These are phyloP conservation scores for Chamaetylas fuelleborni DNA, from an alignment of 2,113 vertebrate species.

Conservation along the genomic window DNA sequence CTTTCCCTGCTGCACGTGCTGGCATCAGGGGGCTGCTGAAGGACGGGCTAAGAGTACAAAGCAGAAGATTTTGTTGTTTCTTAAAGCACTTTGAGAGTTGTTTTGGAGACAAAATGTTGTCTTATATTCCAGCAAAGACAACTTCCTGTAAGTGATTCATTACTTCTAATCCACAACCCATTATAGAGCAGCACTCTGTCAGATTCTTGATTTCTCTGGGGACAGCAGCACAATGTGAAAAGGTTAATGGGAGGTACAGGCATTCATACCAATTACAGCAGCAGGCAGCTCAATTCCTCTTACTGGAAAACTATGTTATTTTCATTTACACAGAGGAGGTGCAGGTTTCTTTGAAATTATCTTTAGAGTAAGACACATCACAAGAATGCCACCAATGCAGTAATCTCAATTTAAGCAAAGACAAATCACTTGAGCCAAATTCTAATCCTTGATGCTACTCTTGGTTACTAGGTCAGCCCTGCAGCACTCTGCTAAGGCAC, in stretches of 20 bases:
- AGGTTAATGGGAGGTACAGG: neutral
- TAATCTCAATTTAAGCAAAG: neutral
- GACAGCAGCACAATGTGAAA: neutral
- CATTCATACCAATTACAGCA: neutral
- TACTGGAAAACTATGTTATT: neutral
- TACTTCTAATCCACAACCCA: neutral
- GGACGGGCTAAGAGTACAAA: neutral
- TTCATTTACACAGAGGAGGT: neutral
- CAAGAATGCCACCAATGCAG: neutral
- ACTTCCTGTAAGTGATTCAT: neutral
- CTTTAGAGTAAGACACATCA: neutral
- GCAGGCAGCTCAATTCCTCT: neutral
- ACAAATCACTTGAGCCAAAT: neutral
- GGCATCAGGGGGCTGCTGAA: neutral
- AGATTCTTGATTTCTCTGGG: constrained; percentile 5
- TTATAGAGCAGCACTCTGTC: neutral
- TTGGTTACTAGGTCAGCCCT: neutral
- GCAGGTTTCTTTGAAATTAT: neutral
- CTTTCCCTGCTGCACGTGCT: neutral
- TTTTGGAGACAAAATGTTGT: neutral
- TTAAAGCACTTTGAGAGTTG: neutral
- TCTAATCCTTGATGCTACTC: neutral
- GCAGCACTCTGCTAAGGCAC: neutral
- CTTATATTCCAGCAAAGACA: neutral
- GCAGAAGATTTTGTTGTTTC: neutral